A percentile compares a stretch with the other conserved stretches of the same genome.
Evolutionary conservation across 1,140 invertebrate genomes (phyloP).

Genomic region (Samia ricini): DNA sequence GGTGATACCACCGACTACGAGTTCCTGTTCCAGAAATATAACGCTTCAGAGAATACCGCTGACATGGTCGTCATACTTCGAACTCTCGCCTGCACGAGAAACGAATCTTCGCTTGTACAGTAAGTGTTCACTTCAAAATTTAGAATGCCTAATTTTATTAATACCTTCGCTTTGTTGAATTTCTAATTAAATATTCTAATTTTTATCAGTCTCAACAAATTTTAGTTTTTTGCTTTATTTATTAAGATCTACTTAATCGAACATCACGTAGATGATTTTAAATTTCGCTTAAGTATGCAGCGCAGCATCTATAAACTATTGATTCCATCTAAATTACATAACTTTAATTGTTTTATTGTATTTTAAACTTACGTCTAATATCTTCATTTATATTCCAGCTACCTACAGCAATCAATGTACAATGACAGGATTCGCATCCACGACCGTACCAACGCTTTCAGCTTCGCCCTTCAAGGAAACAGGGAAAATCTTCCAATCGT

Average conservation of each 20-base stretch:
- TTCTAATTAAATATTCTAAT: no score
- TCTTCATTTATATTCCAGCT: slow-evolving; percentile 41
- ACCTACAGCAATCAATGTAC: slow-evolving; percentile 43
- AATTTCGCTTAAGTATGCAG: no score
- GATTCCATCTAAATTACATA: no score
- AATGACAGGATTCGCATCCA: slow-evolving; percentile 58
- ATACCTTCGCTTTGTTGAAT: no score
- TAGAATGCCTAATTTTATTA: no score
- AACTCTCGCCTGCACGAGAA: slow-evolving; percentile 78
- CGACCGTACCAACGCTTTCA: slow-evolving; percentile 58
- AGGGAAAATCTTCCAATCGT: slow-evolving; percentile 47
- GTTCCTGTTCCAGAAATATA: slow-evolving; percentile 77
- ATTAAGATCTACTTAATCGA: no score
- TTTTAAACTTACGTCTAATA: no score
- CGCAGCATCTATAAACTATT: no score
- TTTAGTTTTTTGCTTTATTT: no score
- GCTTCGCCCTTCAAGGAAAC: slow-evolving; percentile 60
- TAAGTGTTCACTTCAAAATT: slow-evolving; percentile 42
- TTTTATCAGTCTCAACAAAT: no score
- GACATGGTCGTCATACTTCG: slow-evolving; percentile 81
- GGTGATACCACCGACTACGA: slow-evolving; percentile 77
- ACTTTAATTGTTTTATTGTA: no score
- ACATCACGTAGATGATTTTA: no score
- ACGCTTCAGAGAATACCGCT: slow-evolving; percentile 73
- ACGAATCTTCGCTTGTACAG: slow-evolving; percentile 64